Conservation (phyloP, 1,140 invertebrate species). For the Eurosta solidaginis region DNA sequence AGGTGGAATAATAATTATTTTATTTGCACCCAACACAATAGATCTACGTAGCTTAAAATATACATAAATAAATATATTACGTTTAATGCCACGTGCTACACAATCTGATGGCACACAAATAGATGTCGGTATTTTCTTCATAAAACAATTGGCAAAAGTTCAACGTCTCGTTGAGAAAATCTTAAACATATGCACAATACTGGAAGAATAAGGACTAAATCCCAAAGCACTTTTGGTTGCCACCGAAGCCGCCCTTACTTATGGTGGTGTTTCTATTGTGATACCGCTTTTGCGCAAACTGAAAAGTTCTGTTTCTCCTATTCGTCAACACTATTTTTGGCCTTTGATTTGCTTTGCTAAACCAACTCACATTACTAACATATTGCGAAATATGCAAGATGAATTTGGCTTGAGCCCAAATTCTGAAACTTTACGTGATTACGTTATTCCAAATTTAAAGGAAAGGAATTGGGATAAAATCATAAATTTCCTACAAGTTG, state of each 20-base stretch:
- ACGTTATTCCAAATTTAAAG: conserved; percentile 70
- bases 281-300: conserved; percentile 68
- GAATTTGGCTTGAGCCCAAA: conserved; percentile 65
- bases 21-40: too few species aligned
- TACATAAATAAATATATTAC: conserved; percentile 67
- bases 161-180: conserved; percentile 68
- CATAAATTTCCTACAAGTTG: conserved; percentile 61
- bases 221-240: conserved; percentile 67
- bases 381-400: conserved; percentile 66
- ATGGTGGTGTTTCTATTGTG: conserved; percentile 65
- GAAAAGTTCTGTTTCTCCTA: conserved; percentile 65
- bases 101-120: conserved; percentile 61
- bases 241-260: conserved; percentile 66
- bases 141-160: conserved; percentile 70
- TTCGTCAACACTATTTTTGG: conserved; percentile 84
- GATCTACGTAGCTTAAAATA: too few species aligned
- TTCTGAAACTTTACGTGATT: conserved; percentile 72
- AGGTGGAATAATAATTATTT: too few species aligned
- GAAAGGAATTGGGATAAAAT: conserved; percentile 63
- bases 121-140: conserved; percentile 68
- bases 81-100: conserved; percentile 64
- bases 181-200: conserved; percentile 65
- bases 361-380: conserved; percentile 65
- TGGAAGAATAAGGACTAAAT: conserved; percentile 67
- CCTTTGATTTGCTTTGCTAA: conserved; percentile 69